Evolutionary conservation across 1,140 invertebrate species (phyloP).

Genomic region (Euura lappo): DNA sequence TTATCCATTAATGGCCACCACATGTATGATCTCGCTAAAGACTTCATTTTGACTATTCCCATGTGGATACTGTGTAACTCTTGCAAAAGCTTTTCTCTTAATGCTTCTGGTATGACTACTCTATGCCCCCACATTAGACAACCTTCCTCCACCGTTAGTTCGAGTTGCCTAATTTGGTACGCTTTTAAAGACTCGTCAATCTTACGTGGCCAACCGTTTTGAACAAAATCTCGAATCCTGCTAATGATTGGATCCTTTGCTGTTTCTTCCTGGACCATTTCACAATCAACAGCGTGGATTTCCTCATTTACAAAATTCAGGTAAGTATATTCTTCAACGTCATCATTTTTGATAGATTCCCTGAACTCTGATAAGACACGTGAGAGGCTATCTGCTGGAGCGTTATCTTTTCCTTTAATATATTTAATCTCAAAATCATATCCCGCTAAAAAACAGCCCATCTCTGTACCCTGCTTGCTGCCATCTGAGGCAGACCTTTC

Average conservation of each 20-base stretch:
- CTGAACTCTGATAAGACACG: constrained; percentile 19
- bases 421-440: constrained; percentile 51
- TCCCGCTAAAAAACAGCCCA: constrained; percentile 45
- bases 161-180: constrained; percentile 15
- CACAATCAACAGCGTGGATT: constrained; percentile 9
- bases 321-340: background rate
- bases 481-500: constrained; percentile 36
- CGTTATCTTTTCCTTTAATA: constrained; percentile 33
- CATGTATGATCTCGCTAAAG: constrained; percentile 50
- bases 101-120: constrained; percentile 47
- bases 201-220: constrained; percentile 26
- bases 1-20: constrained; percentile 57
- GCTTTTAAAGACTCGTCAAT: constrained; percentile 6
- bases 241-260: constrained; percentile 16
- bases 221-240: constrained; percentile 22
- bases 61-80: constrained; percentile 32
- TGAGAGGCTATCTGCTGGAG: constrained; percentile 39
- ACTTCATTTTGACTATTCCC: constrained; percentile 58
- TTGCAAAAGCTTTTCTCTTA: constrained; percentile 27
- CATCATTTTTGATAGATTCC: background rate
- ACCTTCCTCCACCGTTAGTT: constrained; percentile 5
- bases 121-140: constrained; percentile 39
- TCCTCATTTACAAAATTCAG: constrained; percentile 19
- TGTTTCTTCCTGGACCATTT: constrained; percentile 10
- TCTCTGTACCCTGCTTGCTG: constrained; percentile 46